Evolutionary conservation across 1,140 invertebrate genomes (phyloP).

Genomic region (Sarcophaga bullata): DNA sequence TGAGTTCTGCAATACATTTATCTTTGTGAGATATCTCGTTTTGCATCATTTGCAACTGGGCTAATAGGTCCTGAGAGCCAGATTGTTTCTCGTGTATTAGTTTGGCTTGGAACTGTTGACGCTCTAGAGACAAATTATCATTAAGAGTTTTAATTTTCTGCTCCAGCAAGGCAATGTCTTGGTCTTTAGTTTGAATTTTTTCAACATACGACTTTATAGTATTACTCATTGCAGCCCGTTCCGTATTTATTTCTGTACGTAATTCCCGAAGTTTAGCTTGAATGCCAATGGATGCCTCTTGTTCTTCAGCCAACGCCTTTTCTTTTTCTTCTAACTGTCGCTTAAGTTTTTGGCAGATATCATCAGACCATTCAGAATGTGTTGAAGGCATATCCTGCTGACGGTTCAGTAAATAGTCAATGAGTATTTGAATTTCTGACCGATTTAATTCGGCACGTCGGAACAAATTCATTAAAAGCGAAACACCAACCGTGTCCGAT

Average conservation of each 20-base stretch:
- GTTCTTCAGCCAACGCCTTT: constrained; percentile 76
- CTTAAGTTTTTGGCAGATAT: constrained; percentile 85
- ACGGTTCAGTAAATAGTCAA: constrained; percentile 87
- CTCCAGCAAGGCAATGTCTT: constrained; percentile 53
- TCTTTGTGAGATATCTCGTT: constrained; percentile 60
- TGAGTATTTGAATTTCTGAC: constrained; percentile 86
- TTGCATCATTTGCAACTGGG: constrained; percentile 59
- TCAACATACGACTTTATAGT: constrained; percentile 67
- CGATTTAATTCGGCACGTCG: constrained; percentile 82
- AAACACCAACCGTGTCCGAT: constrained; percentile 66
- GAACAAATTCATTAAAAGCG: constrained; percentile 77
- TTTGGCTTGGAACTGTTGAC: constrained; percentile 61
- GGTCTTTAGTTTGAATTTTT: constrained; percentile 58
- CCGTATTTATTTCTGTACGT: constrained; percentile 75
- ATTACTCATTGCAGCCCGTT: constrained; percentile 70
- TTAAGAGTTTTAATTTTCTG: constrained; percentile 58
- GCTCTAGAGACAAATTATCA: constrained; percentile 58
- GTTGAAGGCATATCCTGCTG: constrained; percentile 79
- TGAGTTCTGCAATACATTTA: constrained; percentile 58
- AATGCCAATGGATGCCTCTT: constrained; percentile 75
- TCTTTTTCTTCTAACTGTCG: constrained; percentile 87
- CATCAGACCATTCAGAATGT: constrained; percentile 87
- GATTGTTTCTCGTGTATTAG: constrained; percentile 58
- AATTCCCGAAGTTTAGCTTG: constrained; percentile 83
- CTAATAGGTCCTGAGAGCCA: constrained; percentile 57